Conservation (phyloP, 1,140 invertebrate genomes). For the Euborellia annulipes region DNA sequence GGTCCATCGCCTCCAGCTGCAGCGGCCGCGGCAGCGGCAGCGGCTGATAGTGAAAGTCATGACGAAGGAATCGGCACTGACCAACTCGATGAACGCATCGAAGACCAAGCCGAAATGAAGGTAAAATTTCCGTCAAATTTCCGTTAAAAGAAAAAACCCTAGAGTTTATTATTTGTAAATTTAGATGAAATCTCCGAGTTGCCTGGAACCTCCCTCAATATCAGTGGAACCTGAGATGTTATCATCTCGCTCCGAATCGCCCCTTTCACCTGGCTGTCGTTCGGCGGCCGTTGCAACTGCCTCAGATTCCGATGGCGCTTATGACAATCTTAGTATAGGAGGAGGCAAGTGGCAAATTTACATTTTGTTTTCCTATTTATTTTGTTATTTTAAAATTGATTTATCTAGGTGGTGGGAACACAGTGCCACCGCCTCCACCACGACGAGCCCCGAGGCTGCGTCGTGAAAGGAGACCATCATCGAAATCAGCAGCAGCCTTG, state of each 20-base stretch:
- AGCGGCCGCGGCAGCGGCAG: constrained; percentile 23
- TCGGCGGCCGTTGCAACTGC: background rate
- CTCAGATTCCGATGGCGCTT: background rate
- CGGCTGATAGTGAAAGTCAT: constrained; percentile 38
- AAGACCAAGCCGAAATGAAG: too few relatives aligned
- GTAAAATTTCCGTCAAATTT: too few relatives aligned
- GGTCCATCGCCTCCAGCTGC: constrained; percentile 8
- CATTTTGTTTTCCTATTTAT: too few relatives aligned
- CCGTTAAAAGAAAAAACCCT: constrained; percentile 28
- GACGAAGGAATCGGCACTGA: constrained; percentile 54
- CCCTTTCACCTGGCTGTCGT: background rate
- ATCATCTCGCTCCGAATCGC: constrained; percentile 8
- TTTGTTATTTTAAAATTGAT: background rate
- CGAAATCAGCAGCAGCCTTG: constrained; percentile 26
- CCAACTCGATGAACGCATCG: constrained; percentile 43
- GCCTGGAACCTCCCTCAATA: constrained; percentile 7
- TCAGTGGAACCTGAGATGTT: constrained; percentile 14
- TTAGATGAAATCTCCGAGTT: constrained; percentile 18
- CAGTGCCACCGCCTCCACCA: constrained; percentile 22
- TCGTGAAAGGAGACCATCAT: constrained; percentile 24
- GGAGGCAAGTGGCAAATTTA: too few relatives aligned
- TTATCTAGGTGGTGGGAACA: constrained; percentile 24
- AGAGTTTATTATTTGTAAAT: constrained; percentile 12
- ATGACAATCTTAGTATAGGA: background rate
- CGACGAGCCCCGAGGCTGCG: constrained; percentile 35